Percentiles rank a stretch among this genome's conserved stretches.
These are phyloP conservation scores for Rhyacichthys aspro DNA, from an alignment of 2,797 vertebrate genomes.

Conservation along the genomic window DNA sequence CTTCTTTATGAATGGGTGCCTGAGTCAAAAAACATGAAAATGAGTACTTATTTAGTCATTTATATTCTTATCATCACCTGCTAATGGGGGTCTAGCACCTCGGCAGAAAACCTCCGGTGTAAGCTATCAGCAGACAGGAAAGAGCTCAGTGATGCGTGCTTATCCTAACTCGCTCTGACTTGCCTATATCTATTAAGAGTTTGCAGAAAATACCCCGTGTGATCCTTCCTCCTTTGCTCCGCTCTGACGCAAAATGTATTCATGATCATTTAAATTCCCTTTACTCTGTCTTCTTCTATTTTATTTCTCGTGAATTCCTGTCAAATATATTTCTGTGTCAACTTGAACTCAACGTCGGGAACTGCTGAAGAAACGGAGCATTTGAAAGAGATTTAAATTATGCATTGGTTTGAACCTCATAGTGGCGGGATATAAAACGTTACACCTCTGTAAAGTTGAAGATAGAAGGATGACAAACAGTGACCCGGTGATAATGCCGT, in stretches of 20 bases:
- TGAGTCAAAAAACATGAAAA: not conserved
- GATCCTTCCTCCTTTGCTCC: conserved; percentile 25
- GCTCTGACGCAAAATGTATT: conserved; percentile 40
- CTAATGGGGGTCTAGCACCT: not conserved
- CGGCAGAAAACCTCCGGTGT: not conserved
- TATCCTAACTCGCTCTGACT: conserved; percentile 29
- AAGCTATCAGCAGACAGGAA: conserved; percentile 11
- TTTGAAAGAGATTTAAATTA: conserved; percentile 22
- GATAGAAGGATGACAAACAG: conserved; percentile 37
- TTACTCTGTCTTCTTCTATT: conserved; percentile 21
- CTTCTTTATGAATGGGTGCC: not conserved
- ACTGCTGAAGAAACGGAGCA: conserved; percentile 16
- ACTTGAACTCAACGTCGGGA: conserved; percentile 14
- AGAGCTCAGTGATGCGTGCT: conserved; percentile 18
- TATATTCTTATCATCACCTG: conserved; percentile 9
- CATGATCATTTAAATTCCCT: conserved; percentile 34
- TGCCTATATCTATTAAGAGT: conserved; percentile 28
- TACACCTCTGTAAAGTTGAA: conserved; percentile 27
- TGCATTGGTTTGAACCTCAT: conserved; percentile 16
- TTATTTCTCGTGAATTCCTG: conserved; percentile 25
- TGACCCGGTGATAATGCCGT: conserved; percentile 29
- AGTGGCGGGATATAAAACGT: conserved; percentile 5
- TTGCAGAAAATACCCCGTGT: conserved; percentile 30
- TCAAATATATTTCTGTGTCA: conserved; percentile 25
- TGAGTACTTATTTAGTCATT: conserved; percentile 1